phyloP scores from a whole-genome alignment of 2,113 vertebrate genomes.

The Menura novaehollandiae region DNA sequence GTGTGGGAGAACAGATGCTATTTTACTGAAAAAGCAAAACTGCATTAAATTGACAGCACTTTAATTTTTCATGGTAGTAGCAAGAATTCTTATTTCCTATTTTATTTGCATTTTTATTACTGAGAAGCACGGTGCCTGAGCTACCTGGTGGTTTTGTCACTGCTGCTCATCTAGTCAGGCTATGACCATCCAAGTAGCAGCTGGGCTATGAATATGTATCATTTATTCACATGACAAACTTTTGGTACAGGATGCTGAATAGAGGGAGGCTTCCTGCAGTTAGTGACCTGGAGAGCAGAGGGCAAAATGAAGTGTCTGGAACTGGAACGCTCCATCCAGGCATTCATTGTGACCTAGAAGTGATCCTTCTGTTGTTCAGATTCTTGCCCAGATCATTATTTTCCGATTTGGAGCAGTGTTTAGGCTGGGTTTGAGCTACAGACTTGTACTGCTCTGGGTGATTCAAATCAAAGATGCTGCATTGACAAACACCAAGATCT shows the following conservation, averaged over 20 bases:
- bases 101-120: constrained; percentile 54
- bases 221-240: neutral
- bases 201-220: constrained; percentile 18
- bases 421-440: neutral
- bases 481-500: neutral
- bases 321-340: constrained; percentile 12
- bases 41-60: constrained; percentile 23
- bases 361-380: neutral
- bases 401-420: neutral
- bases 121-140: neutral
- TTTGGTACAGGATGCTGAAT: neutral
- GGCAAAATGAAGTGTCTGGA: neutral
- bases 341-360: neutral
- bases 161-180: neutral
- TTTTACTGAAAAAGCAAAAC: constrained; percentile 22
- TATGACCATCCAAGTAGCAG: constrained; percentile 21
- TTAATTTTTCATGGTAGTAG: constrained; percentile 33
- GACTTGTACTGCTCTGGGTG: neutral
- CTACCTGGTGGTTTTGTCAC: constrained; percentile 19
- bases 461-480: neutral
- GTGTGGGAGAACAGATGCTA: constrained; percentile 14
- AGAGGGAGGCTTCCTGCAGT: neutral
- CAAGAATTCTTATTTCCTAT: neutral
- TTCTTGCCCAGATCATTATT: neutral
- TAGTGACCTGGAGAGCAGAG: neutral